Percentiles rank a stretch among this genome's conserved stretches.
These are phyloP conservation scores for Engraulis encrasicolus DNA, from an alignment of 2,113 vertebrate genomes.

Conservation along the genomic window DNA sequence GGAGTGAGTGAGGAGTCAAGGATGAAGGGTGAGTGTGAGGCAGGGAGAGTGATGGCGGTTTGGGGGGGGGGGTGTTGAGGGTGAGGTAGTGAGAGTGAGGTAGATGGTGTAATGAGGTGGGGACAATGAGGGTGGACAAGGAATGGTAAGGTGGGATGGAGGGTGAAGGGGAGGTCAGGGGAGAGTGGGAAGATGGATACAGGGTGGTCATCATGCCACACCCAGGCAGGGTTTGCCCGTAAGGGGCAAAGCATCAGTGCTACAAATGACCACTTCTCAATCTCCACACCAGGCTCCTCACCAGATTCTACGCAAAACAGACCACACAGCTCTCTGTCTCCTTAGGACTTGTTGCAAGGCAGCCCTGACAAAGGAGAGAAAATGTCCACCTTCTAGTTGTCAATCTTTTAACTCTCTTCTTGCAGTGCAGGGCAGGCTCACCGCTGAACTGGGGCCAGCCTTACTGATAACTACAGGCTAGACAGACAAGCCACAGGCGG, in stretches of 20 bases:
- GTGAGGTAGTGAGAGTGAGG: no score
- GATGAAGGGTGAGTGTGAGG: no score
- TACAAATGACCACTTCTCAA: neutral
- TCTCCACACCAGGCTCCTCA: constrained; percentile 43
- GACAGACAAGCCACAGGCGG: neutral
- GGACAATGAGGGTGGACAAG: no score
- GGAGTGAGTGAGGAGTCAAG: no score
- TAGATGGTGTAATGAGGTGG: no score
- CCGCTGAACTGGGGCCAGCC: neutral
- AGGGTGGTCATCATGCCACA: neutral
- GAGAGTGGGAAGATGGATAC: no score
- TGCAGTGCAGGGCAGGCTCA: neutral
- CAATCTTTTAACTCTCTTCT: neutral
- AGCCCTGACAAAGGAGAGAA: constrained; percentile 43
- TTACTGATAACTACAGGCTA: neutral
- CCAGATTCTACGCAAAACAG: constrained; percentile 54
- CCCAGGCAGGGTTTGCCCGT: neutral
- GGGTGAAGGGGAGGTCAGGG: no score
- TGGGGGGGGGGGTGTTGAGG: no score
- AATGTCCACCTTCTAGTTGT: neutral
- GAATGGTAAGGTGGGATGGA: no score
- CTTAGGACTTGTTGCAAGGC: constrained; percentile 38
- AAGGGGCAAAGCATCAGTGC: neutral
- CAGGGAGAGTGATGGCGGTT: no score
- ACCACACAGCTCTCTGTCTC: constrained; percentile 40